Conservation (phyloP, 2,888 invertebrate species). For the Cephus spinipes region DNA sequence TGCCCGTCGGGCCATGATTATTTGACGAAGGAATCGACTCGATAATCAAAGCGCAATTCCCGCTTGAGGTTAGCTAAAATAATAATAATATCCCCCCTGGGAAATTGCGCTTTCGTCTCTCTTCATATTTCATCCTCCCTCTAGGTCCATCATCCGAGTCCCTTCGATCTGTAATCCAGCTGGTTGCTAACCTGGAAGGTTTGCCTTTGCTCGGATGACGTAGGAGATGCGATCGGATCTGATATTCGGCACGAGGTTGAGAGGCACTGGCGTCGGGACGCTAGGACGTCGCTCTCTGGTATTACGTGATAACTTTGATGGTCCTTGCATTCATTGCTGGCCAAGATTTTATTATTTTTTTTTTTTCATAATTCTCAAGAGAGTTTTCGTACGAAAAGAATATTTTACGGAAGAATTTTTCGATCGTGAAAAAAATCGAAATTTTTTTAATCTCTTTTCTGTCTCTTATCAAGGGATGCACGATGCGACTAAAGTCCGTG, state of each 20-base stretch:
- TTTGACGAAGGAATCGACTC: slow-evolving; percentile 35
- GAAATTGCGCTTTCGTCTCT: slow-evolving; percentile 20
- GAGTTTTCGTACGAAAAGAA: neutral
- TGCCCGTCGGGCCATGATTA: slow-evolving; percentile 26
- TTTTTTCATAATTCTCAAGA: neutral
- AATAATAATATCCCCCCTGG: slow-evolving; percentile 44
- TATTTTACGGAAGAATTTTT: neutral
- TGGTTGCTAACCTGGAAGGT: neutral
- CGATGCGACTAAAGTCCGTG: too few relatives aligned
- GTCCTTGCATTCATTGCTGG: neutral
- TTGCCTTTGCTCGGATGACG: neutral
- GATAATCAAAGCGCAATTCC: slow-evolving; percentile 36
- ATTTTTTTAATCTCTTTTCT: neutral
- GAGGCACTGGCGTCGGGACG: neutral
- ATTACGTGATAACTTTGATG: neutral
- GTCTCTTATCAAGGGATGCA: too few relatives aligned
- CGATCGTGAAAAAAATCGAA: slow-evolving; percentile 6
- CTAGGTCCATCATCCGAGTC: neutral
- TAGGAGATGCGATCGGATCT: neutral
- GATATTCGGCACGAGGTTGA: neutral
- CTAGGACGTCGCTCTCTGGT: neutral
- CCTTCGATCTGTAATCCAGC: neutral
- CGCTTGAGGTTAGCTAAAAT: slow-evolving; percentile 35
- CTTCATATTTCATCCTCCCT: neutral
- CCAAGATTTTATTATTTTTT: neutral